Evolutionary conservation across 2,113 vertebrate genomes (phyloP).

Genomic region (Alethe castanea): DNA sequence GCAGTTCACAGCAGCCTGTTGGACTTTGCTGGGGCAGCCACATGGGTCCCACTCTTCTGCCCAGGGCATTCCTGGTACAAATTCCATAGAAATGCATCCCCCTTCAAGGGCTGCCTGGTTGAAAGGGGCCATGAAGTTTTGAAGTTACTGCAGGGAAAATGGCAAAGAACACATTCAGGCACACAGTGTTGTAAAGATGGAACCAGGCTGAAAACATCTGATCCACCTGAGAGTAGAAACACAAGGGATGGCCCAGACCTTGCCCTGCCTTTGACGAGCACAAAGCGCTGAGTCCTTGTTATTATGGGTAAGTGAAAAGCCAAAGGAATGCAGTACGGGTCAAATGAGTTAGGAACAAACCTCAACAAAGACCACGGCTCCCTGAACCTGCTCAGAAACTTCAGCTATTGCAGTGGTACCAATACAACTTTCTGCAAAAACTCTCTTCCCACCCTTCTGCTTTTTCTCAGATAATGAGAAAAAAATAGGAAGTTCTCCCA

Average conservation of each 20-base stretch:
- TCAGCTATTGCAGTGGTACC: not conserved
- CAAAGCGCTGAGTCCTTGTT: not conserved
- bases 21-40: not conserved
- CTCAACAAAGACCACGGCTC: rapidly evolving
- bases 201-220: not conserved
- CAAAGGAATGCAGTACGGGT: not conserved
- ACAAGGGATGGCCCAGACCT: rapidly evolving
- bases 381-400: not conserved
- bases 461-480: not conserved
- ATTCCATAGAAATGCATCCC: rapidly evolving
- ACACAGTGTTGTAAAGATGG: not conserved
- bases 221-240: not conserved
- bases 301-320: not conserved
- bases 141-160: not conserved
- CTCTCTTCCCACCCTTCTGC: not conserved
- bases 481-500: not conserved
- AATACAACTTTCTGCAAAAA: not conserved
- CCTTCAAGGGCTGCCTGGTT: not conserved
- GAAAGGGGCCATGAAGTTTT: not conserved
- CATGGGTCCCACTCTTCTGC: rapidly evolving
- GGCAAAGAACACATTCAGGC: not conserved
- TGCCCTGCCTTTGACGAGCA: not conserved
- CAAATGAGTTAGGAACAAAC: not conserved
- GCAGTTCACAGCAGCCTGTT: not conserved
- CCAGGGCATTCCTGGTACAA: not conserved